Evolutionary conservation across 2,888 invertebrate species (phyloP).

Genomic region (Lasius platythorax): DNA sequence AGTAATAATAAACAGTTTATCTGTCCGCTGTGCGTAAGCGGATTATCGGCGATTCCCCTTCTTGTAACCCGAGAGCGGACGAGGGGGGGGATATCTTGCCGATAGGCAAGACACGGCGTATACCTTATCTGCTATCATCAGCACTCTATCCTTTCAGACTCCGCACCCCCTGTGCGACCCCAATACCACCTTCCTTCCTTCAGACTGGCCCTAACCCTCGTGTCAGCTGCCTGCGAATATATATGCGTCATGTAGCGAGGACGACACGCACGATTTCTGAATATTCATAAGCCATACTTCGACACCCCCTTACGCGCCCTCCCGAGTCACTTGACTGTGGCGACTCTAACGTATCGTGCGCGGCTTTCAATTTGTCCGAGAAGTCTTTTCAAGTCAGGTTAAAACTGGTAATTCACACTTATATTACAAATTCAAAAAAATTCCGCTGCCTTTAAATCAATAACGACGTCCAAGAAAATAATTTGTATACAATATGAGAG

Average conservation of each 20-base stretch:
- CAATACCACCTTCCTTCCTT: slow-evolving; percentile 47
- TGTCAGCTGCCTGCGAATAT: slow-evolving; percentile 64
- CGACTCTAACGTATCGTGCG: slow-evolving; percentile 25
- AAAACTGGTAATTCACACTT: not conserved
- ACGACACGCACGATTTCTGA: slow-evolving; percentile 75
- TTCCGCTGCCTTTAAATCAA: not conserved
- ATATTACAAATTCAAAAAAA: not conserved
- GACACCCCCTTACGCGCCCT: slow-evolving; percentile 55
- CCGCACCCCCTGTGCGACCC: slow-evolving; percentile 9
- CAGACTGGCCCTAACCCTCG: slow-evolving; percentile 18
- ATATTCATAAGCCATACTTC: slow-evolving; percentile 77
- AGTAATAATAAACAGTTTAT: slow-evolving; percentile 83
- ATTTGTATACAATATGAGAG: not conserved
- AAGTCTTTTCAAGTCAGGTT: slow-evolving; percentile 39
- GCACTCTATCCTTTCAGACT: slow-evolving; percentile 42
- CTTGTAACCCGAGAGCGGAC: slow-evolving; percentile 72
- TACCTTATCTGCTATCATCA: slow-evolving; percentile 75
- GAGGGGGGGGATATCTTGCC: slow-evolving; percentile 26
- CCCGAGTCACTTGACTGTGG: slow-evolving; percentile 41
- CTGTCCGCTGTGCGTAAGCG: slow-evolving; percentile 75
- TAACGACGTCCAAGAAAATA: not conserved
- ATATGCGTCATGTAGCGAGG: slow-evolving; percentile 72
- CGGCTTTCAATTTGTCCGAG: slow-evolving; percentile 59
- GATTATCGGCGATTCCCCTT: slow-evolving; percentile 75
- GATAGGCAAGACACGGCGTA: slow-evolving; percentile 73